Base-by-base conservation (phyloP, 1,140 invertebrate genomes). In the Diabrotica virgifera region DNA sequence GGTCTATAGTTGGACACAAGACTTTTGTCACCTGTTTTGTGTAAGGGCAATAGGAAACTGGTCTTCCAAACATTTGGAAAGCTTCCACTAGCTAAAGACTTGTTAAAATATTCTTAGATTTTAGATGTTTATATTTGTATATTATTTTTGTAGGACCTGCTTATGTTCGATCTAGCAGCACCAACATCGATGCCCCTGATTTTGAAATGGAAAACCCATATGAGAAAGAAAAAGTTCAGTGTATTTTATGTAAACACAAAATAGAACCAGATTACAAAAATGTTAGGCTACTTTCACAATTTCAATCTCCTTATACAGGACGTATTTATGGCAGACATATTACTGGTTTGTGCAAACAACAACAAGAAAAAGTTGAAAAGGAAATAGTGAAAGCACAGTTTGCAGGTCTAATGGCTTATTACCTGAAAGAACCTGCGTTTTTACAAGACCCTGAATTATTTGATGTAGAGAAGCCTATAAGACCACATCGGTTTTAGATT, bases 221-320 rank as follows among this genome's bases (percentile, higher is more conserved):
- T 72, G 80, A 88, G 75, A 90, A 89, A 74, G 87, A 90, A 64
- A 85, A 82, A 62, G 80, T 78, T 9, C 77, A 86, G 72, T 98
- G 96, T 74, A 86, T 98, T 68, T 79, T 98, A n/a, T 98, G 96
- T 80, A 87, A 90, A 80, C 80, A 91, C 64, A 86, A 93, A 36
- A 89, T 98, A 55, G 80, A 82, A 9, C 88, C 93, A 0, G 86
- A 97, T 81, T 98, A 96, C 74, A 99, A 97, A 79, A 99, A 99
- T 81, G 85, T 90, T 0, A 86, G 90, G 61, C 78, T 99, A 6
- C 78, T 99, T 2, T 96, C 94, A 11, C 97, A 99, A 77, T 99
- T 99, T 80, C 90, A 97, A 75, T 98, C 95, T 52, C 88, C 92
- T 0, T 94, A 91, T 72, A 98, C 96, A 9, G 96, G 96, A 8